Conservation (phyloP, 2,797 vertebrate genomes). For the Argya squamiceps region DNA sequence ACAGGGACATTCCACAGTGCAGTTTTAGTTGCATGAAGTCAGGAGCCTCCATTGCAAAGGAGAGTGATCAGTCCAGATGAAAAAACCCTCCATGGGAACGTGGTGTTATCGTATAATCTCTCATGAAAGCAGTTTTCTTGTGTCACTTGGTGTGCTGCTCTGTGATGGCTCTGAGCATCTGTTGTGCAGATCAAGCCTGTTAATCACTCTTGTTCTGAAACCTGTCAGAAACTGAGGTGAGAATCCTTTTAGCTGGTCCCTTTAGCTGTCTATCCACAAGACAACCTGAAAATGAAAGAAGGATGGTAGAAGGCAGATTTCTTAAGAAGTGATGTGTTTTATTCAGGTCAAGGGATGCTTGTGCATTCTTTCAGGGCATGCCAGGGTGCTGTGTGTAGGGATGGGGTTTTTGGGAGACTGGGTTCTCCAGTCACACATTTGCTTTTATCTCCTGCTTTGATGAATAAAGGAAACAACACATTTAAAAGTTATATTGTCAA, state of each 20-base stretch:
- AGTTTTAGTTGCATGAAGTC: background rate
- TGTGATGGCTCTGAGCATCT: constrained; percentile 2
- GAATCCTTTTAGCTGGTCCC: background rate
- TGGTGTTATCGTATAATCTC: background rate
- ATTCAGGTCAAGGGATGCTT: background rate
- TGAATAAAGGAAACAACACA: background rate
- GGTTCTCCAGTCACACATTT: background rate
- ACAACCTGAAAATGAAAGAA: background rate
- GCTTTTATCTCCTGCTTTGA: constrained; percentile 1
- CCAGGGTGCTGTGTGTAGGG: background rate
- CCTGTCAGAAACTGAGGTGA: background rate
- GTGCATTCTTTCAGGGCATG: background rate
- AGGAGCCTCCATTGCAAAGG: background rate
- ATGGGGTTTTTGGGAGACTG: background rate
- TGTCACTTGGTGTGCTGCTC: background rate
- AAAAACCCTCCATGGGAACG: background rate
- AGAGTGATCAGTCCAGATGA: background rate
- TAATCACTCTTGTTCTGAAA: constrained; percentile 19
- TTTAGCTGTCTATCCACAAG: background rate
- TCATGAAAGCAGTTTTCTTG: background rate
- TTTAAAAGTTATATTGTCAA: background rate
- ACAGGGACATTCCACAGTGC: background rate
- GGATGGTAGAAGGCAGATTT: background rate
- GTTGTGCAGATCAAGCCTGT: background rate
- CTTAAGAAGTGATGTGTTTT: background rate